Evolutionary conservation across 2,888 invertebrate species (phyloP).

Genomic region (Pristionchus entomophagus): DNA sequence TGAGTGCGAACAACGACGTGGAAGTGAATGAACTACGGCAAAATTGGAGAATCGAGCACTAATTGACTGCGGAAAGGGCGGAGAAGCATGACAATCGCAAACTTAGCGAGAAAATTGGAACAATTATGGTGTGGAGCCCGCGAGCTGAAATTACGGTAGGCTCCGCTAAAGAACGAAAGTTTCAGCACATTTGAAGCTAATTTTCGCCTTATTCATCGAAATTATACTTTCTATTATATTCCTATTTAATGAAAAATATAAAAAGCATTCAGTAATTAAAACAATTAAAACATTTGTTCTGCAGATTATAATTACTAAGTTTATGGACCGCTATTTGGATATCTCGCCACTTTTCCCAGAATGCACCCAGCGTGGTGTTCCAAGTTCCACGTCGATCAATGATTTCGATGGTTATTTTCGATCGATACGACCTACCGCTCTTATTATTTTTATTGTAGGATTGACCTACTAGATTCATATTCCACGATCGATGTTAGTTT

Average conservation of each 20-base stretch:
- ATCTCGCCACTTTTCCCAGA: background rate
- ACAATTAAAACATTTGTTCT: too few relatives aligned
- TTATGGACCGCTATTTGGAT: background rate
- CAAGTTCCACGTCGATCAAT: constrained; percentile 29
- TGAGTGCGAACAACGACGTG: background rate
- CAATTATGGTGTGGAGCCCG: background rate
- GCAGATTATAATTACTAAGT: background rate
- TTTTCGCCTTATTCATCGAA: too few relatives aligned
- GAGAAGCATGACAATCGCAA: background rate
- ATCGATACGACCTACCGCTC: background rate
- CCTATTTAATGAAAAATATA: too few relatives aligned
- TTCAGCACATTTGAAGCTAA: too few relatives aligned
- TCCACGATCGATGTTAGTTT: background rate
- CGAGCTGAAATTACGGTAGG: constrained; percentile 22
- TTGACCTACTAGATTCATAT: background rate
- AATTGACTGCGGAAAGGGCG: constrained; percentile 20
- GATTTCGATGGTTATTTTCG: constrained; percentile 6
- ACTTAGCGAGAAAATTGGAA: background rate
- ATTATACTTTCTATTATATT: too few relatives aligned
- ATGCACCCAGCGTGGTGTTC: background rate
- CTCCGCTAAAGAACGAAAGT: background rate
- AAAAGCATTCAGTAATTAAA: too few relatives aligned
- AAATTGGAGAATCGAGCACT: background rate
- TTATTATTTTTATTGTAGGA: background rate
- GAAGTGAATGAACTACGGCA: background rate